These are phyloP conservation scores for Chitala chitala DNA, from an alignment of 2,113 vertebrate species.

Conservation along the genomic window DNA sequence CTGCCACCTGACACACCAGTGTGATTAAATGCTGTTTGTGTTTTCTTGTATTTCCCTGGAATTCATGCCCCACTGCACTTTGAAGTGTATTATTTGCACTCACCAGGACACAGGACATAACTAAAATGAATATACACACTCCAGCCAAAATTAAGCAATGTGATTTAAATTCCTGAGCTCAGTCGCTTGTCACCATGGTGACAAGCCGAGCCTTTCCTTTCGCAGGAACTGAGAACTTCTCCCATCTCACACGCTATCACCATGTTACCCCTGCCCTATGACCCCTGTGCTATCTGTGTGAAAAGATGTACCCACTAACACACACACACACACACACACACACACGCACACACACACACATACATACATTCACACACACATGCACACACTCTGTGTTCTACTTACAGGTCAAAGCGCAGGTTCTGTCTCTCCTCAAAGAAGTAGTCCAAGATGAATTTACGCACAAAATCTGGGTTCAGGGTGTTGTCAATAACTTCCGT, in stretches of 20 bases:
- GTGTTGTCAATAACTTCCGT: conserved; percentile 98
- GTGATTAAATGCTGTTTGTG: no score
- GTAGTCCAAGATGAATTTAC: conserved; percentile 85
- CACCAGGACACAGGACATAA: background rate
- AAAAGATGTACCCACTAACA: background rate
- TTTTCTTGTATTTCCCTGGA: no score
- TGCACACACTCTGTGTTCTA: conserved; percentile 35
- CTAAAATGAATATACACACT: background rate
- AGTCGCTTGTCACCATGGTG: background rate
- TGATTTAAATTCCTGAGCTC: background rate
- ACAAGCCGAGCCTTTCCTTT: background rate
- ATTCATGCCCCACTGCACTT: background rate
- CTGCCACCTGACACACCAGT: no score
- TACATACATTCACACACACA: background rate
- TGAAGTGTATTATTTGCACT: background rate
- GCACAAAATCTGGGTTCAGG: conserved; percentile 94
- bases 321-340: background rate
- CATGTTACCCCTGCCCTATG: background rate
- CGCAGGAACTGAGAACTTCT: background rate
- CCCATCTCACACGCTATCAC: background rate
- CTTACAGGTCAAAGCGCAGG: conserved; percentile 95
- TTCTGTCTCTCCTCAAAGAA: conserved; percentile 70
- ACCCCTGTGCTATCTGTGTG: background rate
- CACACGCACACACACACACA: background rate
- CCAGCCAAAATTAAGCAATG: background rate